Conservation (phyloP, 2,113 vertebrate species). For the Pluvianellus socialis region DNA sequence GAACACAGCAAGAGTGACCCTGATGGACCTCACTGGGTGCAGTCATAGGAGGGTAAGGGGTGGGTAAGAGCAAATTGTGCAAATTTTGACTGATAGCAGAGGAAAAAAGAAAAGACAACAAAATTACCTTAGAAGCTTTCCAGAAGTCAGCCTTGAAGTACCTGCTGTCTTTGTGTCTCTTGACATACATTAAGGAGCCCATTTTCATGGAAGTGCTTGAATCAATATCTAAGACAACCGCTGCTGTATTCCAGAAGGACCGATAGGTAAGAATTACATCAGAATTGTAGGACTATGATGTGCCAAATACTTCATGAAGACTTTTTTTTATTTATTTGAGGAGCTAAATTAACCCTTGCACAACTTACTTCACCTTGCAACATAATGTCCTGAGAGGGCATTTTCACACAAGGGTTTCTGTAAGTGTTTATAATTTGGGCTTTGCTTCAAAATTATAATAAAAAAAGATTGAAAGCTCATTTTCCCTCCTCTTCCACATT, state of each 20-base stretch:
- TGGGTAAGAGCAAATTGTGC: background rate
- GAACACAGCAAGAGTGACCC: background rate
- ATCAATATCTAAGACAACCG: background rate
- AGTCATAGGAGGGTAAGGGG: background rate
- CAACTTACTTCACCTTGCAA: background rate
- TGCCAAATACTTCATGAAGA: background rate
- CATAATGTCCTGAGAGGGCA: background rate
- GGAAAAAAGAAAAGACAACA: background rate
- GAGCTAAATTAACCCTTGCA: background rate
- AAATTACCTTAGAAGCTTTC: background rate
- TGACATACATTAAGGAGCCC: background rate
- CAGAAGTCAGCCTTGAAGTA: background rate
- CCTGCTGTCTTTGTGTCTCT: background rate
- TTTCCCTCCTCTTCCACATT: background rate
- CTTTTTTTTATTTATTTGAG: background rate
- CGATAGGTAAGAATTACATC: background rate
- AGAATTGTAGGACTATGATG: background rate
- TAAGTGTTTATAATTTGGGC: background rate
- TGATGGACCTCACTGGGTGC: background rate
- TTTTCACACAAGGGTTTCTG: background rate
- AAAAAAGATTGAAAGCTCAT: background rate
- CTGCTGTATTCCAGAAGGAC: background rate
- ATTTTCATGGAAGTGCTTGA: background rate
- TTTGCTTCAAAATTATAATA: background rate
- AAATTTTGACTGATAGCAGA: background rate